These are phyloP conservation scores for Hiodon alosoides DNA, from an alignment of 2,113 vertebrate species.

Conservation along the genomic window DNA sequence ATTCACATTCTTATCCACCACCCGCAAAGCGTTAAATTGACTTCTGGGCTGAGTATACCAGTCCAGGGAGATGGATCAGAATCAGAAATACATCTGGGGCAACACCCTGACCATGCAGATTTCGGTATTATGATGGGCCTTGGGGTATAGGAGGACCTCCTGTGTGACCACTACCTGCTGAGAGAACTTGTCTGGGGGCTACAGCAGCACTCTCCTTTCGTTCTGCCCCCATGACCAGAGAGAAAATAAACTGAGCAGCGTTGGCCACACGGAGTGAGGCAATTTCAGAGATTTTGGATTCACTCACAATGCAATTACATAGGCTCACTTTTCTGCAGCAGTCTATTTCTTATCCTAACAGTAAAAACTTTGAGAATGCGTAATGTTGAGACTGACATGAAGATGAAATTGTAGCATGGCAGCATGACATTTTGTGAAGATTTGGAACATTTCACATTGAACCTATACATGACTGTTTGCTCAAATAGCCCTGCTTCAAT, in stretches of 20 bases:
- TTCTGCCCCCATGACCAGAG: neutral
- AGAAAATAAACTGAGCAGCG: neutral
- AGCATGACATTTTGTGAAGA: conserved; percentile 1
- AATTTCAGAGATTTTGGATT: conserved; percentile 7
- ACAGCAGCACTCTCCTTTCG: neutral
- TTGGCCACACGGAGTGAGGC: neutral
- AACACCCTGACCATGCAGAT: neutral
- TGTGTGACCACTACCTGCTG: neutral
- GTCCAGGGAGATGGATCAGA: neutral
- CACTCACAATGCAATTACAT: neutral
- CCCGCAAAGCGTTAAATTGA: neutral
- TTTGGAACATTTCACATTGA: neutral
- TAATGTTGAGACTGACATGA: neutral
- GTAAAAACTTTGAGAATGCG: neutral
- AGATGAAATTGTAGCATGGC: neutral
- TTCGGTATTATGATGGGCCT: neutral
- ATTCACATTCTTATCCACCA: neutral
- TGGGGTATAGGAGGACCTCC: neutral
- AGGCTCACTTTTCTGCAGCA: neutral
- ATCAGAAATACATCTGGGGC: neutral
- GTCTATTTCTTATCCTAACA: neutral
- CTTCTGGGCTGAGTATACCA: neutral
- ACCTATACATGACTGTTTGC: neutral
- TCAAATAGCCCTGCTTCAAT: neutral
- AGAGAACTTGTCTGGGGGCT: too few relatives aligned